Percentiles rank a stretch among this genome's conserved stretches.
phyloP scores from a whole-genome alignment of 1,140 invertebrate species.

The Melipona quadrifasciata region DNA sequence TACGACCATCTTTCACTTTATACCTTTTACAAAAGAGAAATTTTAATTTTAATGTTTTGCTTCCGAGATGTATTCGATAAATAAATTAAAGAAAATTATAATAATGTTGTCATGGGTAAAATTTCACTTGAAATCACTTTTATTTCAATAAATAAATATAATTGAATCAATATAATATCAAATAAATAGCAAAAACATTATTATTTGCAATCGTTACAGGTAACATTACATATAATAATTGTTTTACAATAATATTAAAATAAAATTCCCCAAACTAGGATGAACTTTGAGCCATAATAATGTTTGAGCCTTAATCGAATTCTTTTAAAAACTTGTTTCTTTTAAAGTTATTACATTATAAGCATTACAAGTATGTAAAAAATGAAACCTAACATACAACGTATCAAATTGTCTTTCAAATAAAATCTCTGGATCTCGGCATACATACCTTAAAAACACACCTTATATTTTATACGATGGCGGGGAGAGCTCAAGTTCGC shows the following conservation, averaged over 20 bases:
- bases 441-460: slow-evolving; percentile 38
- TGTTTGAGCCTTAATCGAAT: background rate
- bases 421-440: background rate
- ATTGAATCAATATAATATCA: background rate
- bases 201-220: background rate
- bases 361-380: background rate
- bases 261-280: background rate
- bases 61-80: no score
- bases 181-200: background rate
- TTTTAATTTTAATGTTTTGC: background rate
- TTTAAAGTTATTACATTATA: no score
- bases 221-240: background rate
- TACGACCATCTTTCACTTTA: background rate
- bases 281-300: background rate
- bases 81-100: background rate
- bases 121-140: background rate
- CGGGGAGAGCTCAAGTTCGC: slow-evolving; percentile 4
- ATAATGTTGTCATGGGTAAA: background rate
- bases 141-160: background rate
- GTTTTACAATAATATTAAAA: background rate
- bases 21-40: background rate
- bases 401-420: background rate
- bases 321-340: background rate
- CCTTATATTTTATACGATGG: slow-evolving; percentile 7
- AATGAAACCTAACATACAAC: background rate